phyloP scores from a whole-genome alignment of 1,140 invertebrate species.

The Drosophila seguyi region DNA sequence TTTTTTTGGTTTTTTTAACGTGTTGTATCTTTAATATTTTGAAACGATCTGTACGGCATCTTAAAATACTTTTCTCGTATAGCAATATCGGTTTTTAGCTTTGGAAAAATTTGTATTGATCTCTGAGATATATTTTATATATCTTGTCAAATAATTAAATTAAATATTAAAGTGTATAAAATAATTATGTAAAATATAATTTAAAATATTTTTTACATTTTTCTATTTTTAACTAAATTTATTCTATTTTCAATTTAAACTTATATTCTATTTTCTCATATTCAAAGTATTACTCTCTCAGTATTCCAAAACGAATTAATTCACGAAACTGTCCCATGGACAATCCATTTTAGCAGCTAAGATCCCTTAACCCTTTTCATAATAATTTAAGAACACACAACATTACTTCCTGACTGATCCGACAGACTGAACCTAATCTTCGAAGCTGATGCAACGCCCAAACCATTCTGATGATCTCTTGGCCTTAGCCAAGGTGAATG shows the following conservation, averaged over 20 bases:
- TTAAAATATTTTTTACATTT: too few species aligned
- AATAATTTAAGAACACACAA: neutral
- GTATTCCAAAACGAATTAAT: conserved; percentile 22
- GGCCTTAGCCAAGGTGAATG: conserved; percentile 50
- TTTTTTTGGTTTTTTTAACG: too few species aligned
- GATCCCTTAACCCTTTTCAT: conserved; percentile 11
- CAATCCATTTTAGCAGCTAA: conserved; percentile 18
- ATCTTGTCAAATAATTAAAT: too few species aligned
- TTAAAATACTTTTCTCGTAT: too few species aligned
- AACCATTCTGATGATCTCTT: conserved; percentile 17
- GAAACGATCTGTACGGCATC: too few species aligned
- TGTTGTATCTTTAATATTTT: too few species aligned
- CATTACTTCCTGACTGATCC: conserved; percentile 16
- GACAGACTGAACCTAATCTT: conserved; percentile 26
- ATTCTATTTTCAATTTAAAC: neutral
- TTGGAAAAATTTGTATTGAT: too few species aligned
- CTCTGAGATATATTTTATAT: too few species aligned
- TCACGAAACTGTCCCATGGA: neutral
- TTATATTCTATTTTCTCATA: neutral
- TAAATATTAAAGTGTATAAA: too few species aligned
- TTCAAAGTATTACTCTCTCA: neutral
- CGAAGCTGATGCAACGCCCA: conserved; percentile 27
- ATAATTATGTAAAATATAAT: too few species aligned
- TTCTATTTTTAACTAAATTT: neutral
- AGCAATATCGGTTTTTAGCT: too few species aligned